Evolutionary conservation across 1,140 invertebrate species (phyloP).

Genomic region (Drosophila orosa): DNA sequence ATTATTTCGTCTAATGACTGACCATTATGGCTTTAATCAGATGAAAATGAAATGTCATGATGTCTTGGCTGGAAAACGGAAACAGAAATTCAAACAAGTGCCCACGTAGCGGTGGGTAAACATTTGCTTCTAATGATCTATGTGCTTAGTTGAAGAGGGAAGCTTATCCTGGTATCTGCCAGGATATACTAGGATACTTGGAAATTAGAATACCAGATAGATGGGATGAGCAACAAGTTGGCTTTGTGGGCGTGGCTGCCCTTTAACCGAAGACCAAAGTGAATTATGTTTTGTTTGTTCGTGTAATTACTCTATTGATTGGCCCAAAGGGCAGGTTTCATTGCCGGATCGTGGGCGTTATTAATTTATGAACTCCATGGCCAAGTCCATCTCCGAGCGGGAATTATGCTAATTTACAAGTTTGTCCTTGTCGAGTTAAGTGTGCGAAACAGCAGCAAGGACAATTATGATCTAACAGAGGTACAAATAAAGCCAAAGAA

Average conservation of each 20-base stretch:
- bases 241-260: conserved; percentile 2
- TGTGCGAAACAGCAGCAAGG: conserved; percentile 11
- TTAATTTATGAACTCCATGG: conserved; percentile 56
- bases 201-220: not conserved
- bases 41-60: conserved; percentile 25
- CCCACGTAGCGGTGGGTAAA: conserved; percentile 34
- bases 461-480: conserved; percentile 66
- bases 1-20: conserved; percentile 5
- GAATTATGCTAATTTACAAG: conserved; percentile 48
- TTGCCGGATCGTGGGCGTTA: conserved; percentile 43
- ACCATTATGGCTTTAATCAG: conserved; percentile 37
- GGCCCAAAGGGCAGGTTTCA: conserved; percentile 34
- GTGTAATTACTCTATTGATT: conserved; percentile 67
- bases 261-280: conserved; percentile 44
- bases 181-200: not conserved
- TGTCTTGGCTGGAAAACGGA: not conserved
- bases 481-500: conserved; percentile 51
- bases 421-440: conserved; percentile 48
- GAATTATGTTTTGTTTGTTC: conserved; percentile 67
- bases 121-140: conserved; percentile 72
- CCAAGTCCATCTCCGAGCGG: conserved; percentile 4
- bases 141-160: conserved; percentile 38
- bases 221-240: conserved; percentile 6
- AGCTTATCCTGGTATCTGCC: too few relatives aligned
- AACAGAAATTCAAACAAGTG: conserved; percentile 39